These are phyloP conservation scores for Pyrrhosoma nymphula DNA, from an alignment of 2,888 invertebrate genomes.

Conservation along the genomic window DNA sequence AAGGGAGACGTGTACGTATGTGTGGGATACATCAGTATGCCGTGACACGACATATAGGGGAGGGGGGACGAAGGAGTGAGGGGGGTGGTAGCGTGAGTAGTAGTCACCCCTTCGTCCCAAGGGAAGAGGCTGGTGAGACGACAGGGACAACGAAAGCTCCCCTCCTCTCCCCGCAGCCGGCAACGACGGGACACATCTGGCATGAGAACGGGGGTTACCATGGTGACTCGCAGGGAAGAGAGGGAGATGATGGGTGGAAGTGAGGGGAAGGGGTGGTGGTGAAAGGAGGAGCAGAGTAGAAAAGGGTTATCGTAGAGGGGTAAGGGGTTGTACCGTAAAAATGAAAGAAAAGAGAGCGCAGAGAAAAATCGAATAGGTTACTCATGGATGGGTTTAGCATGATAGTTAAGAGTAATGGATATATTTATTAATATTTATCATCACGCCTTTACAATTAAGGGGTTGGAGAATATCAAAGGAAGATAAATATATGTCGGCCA, in stretches of 20 bases:
- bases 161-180: background rate
- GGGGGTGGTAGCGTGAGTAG: too few relatives aligned
- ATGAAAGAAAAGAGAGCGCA: too few relatives aligned
- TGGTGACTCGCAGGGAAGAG: background rate
- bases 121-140: background rate
- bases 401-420: too few relatives aligned
- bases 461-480: too few relatives aligned
- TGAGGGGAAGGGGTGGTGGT: too few relatives aligned
- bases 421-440: too few relatives aligned
- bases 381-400: too few relatives aligned
- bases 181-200: background rate
- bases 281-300: background rate
- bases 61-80: background rate
- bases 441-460: too few relatives aligned
- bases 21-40: constrained; percentile 24
- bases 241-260: too few relatives aligned
- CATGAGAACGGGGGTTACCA: background rate
- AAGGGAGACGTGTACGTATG: background rate
- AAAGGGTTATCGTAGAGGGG: background rate
- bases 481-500: too few relatives aligned
- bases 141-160: background rate
- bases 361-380: too few relatives aligned
- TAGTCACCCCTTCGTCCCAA: background rate
- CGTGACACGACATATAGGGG: background rate
- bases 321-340: too few relatives aligned